Evolutionary conservation across 2,888 invertebrate genomes (phyloP).

Genomic region (Macrosiphum euphorbiae): DNA sequence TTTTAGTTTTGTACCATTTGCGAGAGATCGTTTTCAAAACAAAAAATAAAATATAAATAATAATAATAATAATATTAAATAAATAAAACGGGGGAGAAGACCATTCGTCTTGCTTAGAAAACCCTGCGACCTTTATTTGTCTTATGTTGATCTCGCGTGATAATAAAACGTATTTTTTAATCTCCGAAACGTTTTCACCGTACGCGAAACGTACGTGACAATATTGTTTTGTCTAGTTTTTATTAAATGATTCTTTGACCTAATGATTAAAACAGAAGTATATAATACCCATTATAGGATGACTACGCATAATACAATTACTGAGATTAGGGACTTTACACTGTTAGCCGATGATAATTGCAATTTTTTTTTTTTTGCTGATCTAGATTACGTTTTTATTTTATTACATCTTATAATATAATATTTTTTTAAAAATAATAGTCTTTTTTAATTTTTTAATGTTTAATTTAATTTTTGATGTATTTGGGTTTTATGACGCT

Average conservation of each 20-base stretch:
- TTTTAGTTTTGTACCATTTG: conserved; percentile 29
- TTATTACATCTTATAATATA: background rate
- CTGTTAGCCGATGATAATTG: background rate
- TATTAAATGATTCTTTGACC: background rate
- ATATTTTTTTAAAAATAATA: background rate
- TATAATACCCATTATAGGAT: background rate
- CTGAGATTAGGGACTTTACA: background rate
- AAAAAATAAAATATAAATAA: conserved; percentile 22
- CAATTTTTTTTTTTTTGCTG: background rate
- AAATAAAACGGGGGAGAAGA: background rate
- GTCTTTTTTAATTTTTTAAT: background rate
- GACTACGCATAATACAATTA: background rate
- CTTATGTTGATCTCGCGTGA: background rate
- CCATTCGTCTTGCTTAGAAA: conserved; percentile 1
- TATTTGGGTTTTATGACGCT: background rate
- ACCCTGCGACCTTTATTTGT: background rate
- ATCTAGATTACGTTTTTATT: background rate
- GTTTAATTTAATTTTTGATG: no score
- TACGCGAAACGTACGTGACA: background rate
- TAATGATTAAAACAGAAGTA: conserved; percentile 13
- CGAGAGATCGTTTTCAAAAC: conserved; percentile 25
- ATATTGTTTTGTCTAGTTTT: background rate
- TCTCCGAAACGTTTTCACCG: background rate
- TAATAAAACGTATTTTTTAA: background rate
- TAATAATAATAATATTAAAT: background rate